These are phyloP conservation scores for Anarsia innoxiella DNA, from an alignment of 2,888 invertebrate species.

Conservation along the genomic window DNA sequence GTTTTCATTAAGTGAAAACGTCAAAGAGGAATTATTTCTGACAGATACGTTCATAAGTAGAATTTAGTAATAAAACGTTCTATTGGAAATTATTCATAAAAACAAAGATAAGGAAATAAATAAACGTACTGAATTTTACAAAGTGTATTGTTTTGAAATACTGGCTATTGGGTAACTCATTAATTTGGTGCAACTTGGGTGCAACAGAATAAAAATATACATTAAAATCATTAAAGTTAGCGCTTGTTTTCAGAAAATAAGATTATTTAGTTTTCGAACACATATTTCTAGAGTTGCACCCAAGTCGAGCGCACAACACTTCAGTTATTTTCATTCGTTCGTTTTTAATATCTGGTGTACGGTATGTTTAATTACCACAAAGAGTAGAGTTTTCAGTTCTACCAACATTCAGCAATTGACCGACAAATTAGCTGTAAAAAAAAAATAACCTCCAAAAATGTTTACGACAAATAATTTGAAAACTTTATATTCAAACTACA, in stretches of 20 bases:
- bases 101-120: too few species aligned
- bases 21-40: too few species aligned
- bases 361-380: constrained; percentile 1
- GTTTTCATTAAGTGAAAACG: constrained; percentile 35
- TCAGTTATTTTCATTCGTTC: too few species aligned
- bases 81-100: too few species aligned
- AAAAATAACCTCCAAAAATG: constrained; percentile 42
- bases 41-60: too few species aligned
- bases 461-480: constrained; percentile 32
- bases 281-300: constrained; percentile 1
- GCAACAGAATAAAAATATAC: too few species aligned
- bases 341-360: background rate
- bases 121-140: too few species aligned
- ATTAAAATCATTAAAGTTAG: too few species aligned
- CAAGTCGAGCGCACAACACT: background rate
- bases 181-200: too few species aligned
- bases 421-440: constrained; percentile 15
- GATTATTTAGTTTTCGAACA: constrained; percentile 1
- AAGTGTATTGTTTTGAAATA: too few species aligned
- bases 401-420: constrained; percentile 10
- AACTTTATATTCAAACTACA: constrained; percentile 34
- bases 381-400: background rate
- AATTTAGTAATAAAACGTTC: too few species aligned
- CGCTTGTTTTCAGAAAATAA: background rate
- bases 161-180: too few species aligned